Conservation (phyloP, 2,888 invertebrate species). For the Parnassius apollo region DNA sequence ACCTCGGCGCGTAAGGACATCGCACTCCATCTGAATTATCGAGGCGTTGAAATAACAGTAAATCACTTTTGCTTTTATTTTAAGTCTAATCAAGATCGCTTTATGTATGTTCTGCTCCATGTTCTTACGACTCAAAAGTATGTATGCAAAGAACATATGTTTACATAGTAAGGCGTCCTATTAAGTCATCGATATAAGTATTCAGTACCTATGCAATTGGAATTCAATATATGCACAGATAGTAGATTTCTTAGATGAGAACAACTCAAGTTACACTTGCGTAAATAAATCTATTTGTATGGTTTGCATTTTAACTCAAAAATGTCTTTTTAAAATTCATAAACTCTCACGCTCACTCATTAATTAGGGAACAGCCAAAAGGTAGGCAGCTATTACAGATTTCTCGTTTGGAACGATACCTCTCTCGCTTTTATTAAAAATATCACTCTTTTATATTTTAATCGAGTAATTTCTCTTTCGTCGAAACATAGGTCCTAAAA, state of each 20-base stretch:
- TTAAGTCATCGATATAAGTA: slow-evolving; percentile 20
- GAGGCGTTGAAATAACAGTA: slow-evolving; percentile 23
- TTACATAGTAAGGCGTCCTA: not conserved
- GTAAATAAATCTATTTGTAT: slow-evolving; percentile 4
- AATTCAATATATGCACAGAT: slow-evolving; percentile 12
- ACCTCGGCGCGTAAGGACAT: slow-evolving; percentile 25
- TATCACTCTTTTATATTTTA: no score
- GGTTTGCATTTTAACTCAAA: no score
- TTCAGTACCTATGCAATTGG: slow-evolving; percentile 5
- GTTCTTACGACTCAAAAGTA: slow-evolving; percentile 16
- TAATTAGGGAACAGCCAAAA: no score
- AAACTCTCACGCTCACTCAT: no score
- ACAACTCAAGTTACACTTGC: slow-evolving; percentile 5
- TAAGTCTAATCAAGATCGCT: slow-evolving; percentile 12
- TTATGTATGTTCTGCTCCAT: slow-evolving; percentile 15
- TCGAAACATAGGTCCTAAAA: no score
- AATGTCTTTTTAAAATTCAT: no score
- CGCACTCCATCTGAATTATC: slow-evolving; percentile 17
- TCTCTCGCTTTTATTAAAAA: no score
- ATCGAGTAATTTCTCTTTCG: no score
- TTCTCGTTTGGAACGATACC: no score
- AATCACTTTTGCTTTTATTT: slow-evolving; percentile 27
- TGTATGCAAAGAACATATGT: not conserved
- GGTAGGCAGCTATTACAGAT: no score
- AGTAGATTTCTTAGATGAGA: slow-evolving; percentile 14